Base-by-base conservation (phyloP, 2,797 vertebrate species). In the Acanthurus tractus region DNA sequence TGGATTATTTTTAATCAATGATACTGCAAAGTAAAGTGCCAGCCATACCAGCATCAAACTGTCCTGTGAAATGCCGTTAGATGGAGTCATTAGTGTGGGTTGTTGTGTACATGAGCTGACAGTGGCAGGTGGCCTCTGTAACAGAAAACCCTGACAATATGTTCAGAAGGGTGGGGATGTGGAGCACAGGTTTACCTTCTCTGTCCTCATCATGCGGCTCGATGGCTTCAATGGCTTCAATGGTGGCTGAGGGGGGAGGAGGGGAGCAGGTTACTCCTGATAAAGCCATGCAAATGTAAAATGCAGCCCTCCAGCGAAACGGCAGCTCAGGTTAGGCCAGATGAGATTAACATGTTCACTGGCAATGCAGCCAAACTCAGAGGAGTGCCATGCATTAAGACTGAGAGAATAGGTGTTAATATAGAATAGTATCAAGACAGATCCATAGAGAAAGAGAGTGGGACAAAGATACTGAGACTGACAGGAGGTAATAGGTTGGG, bases 211-310 rank as follows among this genome's bases (percentile, higher is more conserved):
- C 91, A 86, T 92, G 89, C 18, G 93, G 70, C 93, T 96, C 96
- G 90, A 95, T 93, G 93, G 96, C 95, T 95, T 96, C 96, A 86
- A 96, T 96, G 94, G 96, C 96, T 93, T 96, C 96, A 79, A 95
- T 95, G 92, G 96, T 96, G 91, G 96, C 96, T 96, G 95, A 89
- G 82, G 90, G 89, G 83, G 92, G 91, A 94, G 94, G 94, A 94
- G 94, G 92, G 93, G 86, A 94, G 89, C 81, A 87, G 82, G 95
- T 95, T 95, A 96, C 88, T 95, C 88, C 83, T 89, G 89, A 94
- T 86, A 73, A 95, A 95, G 94, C 94, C 95, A 95, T 95, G 95
- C 94, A 95, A 90, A 88, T 91, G 91, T 91, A 85, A 84, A 90
- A 82, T 54, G 93, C 93, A 92, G 93, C 91, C 86, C 67, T 49